Evolutionary conservation across 2,888 invertebrate genomes (phyloP), one percentile per base, ranked within the genome.

Genomic region (Cheilosia variabilis): DNA sequence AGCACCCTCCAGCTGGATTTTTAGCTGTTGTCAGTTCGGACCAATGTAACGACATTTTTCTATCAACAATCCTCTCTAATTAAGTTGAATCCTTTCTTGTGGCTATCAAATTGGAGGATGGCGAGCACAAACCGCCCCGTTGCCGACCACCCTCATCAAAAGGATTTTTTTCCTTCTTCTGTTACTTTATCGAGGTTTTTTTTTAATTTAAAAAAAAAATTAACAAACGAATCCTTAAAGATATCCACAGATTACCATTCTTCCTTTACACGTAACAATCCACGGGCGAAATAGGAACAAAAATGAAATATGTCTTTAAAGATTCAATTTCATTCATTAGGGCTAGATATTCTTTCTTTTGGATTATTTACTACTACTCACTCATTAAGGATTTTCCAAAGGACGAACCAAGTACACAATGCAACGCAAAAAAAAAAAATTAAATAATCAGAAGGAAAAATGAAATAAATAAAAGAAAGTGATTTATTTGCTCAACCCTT

Each of bases 401-500:
- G 71, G 71, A 80, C 80, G 66, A 80, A 37, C 55, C 53, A 78
- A 62, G 53, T 43, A 73, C 57, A 77, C 76, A 81, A 68, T 69
- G 53, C 71, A 76, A 71, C 9, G 41, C 43, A 76, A 68, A 52
- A 71, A 6, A 27, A 55, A 71, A 76, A 75, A 62, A 58, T 50
- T 27, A 72, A 71, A 66, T 72, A 77, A 72, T 63, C 50, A 86
- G 57, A 86, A 45, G 72, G 43, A 45, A 80, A 81, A 81, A 66
- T 62, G 27, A 76, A 75, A 77, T 77, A 86, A 86, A 84, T 78
- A 86, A 89, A 90, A 89, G 89, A 89, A 90, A 90, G 90, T 90
- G 90, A 90, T 90, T 90, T 90, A 90, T 90, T 90, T 90, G 88
- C 88, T 88, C 89, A 90, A 89, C 90, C 88, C 90, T 89, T 88